Conservation (phyloP, 2,113 vertebrate genomes). For the Larimichthys polyactis region DNA sequence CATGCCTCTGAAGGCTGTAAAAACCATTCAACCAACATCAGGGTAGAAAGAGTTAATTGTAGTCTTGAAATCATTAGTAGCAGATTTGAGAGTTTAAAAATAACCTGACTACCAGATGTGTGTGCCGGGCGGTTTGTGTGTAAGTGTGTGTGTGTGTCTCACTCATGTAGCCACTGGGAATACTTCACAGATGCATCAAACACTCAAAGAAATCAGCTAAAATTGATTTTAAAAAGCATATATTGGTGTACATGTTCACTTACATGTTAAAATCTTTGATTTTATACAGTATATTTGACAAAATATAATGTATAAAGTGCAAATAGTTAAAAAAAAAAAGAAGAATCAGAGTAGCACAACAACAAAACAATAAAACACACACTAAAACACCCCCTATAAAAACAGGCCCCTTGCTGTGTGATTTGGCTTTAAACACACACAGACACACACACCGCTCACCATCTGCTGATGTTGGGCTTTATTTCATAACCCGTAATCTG, state of each 20-base stretch:
- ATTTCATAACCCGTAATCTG: conserved; percentile 40
- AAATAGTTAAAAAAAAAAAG: no score
- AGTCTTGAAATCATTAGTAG: conserved; percentile 76
- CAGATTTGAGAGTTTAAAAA: conserved; percentile 68
- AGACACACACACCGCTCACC: conserved; percentile 4
- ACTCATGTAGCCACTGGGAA: conserved; percentile 27
- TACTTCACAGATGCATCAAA: conserved; percentile 45
- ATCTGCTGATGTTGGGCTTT: conserved; percentile 33
- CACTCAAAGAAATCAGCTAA: neutral
- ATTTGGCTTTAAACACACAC: conserved; percentile 25
- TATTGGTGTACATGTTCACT: neutral
- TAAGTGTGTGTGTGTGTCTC: conserved; percentile 33
- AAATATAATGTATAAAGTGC: no score
- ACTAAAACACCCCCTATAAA: conserved; percentile 11
- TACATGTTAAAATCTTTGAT: neutral
- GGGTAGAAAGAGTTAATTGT: conserved; percentile 67
- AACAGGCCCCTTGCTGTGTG: conserved; percentile 20
- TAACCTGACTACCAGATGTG: conserved; percentile 75
- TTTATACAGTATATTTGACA: neutral
- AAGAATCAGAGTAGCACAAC: neutral
- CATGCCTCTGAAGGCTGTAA: conserved; percentile 53
- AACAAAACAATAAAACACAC: conserved; percentile 7
- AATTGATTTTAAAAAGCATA: conserved; percentile 2
- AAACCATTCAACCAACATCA: conserved; percentile 54
- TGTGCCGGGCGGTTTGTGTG: conserved; percentile 20